A percentile compares a stretch with the other conserved stretches of the same genome.
phyloP scores from a whole-genome alignment of 2,113 vertebrate species.

The Leptobrachium ailaonicum region DNA sequence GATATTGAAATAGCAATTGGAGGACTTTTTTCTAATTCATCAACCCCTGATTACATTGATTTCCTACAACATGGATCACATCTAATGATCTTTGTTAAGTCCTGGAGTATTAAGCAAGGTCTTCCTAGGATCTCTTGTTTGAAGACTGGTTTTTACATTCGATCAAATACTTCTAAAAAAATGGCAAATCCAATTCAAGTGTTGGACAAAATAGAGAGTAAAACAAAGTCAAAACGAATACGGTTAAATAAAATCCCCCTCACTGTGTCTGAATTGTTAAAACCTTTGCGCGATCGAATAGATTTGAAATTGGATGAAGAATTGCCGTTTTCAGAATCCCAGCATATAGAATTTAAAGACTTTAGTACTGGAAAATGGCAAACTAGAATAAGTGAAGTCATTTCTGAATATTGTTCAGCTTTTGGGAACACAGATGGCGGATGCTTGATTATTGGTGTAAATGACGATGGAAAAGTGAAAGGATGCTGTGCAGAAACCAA shows the following conservation, averaged over 20 bases:
- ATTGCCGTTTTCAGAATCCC: conserved; percentile 22
- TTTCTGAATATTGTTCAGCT: background rate
- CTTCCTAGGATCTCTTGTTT: conserved; percentile 8
- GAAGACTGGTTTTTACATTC: conserved; percentile 1
- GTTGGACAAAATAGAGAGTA: background rate
- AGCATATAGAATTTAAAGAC: conserved; percentile 37
- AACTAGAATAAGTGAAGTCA: background rate
- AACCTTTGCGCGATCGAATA: background rate
- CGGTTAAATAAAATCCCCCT: background rate
- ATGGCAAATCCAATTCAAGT: background rate
- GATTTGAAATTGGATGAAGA: conserved; percentile 7
- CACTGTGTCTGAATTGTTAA: background rate
- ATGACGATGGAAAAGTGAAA: background rate
- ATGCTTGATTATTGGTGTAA: conserved; percentile 24
- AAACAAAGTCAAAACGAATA: background rate
- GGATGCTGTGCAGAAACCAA: background rate
- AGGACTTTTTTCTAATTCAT: conserved; percentile 19
- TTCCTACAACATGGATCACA: conserved; percentile 36
- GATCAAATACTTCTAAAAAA: background rate
- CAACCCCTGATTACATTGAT: conserved; percentile 38
- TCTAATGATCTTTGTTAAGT: conserved; percentile 62
- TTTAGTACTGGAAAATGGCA: background rate
- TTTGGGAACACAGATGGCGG: conserved; percentile 20
- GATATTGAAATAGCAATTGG: conserved; percentile 55
- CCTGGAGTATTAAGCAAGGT: conserved; percentile 44